Conservation (phyloP, 2,113 vertebrate genomes). For the Pavo muticus region DNA sequence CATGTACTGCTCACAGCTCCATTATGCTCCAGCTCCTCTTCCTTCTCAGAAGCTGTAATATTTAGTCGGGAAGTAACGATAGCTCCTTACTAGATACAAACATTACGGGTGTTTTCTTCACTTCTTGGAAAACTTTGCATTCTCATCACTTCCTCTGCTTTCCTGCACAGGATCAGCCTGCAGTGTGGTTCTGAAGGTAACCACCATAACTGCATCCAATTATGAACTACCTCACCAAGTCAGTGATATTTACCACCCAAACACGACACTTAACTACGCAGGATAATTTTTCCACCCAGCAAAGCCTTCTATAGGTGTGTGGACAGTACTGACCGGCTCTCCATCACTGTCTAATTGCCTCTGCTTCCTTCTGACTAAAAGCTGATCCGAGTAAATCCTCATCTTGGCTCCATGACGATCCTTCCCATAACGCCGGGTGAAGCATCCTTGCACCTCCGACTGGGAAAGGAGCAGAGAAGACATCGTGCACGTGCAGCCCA, state of each 20-base stretch:
- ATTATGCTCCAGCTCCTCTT: background rate
- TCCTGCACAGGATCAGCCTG: background rate
- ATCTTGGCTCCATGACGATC: background rate
- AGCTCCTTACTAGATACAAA: background rate
- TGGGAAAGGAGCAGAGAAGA: background rate
- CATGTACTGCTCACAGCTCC: background rate
- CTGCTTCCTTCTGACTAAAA: background rate
- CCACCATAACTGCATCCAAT: background rate
- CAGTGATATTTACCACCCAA: background rate
- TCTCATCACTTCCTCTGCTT: background rate
- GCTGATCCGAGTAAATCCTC: background rate
- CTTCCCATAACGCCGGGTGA: background rate
- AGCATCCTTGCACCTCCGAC: background rate
- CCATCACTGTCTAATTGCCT: background rate
- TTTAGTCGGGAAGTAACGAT: background rate
- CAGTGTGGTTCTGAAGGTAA: background rate
- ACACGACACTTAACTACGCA: background rate
- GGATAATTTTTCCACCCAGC: background rate
- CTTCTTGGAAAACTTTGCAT: background rate
- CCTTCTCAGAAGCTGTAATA: background rate
- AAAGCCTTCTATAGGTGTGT: background rate
- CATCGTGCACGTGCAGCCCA: fast-evolving
- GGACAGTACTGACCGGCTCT: background rate
- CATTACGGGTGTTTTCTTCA: background rate
- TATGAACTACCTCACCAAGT: background rate